Base-by-base conservation (phyloP, 2,888 invertebrate genomes). In the Bruchidius siliquastri region DNA sequence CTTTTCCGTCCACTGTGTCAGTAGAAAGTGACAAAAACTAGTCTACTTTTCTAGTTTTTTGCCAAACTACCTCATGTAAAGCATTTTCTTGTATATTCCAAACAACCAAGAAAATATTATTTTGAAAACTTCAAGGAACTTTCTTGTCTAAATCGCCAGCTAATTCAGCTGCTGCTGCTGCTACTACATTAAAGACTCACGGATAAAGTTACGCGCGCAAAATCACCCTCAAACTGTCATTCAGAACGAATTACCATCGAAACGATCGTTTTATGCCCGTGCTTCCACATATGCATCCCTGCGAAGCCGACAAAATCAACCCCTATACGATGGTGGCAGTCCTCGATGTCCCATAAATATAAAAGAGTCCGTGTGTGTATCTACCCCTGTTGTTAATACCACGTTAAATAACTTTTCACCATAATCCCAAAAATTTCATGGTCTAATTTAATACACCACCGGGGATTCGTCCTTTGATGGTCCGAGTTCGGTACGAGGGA, bases 351-450 rank as follows among this genome's bases (percentile, higher is more conserved):
- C 75, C 76, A 76, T 78, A 79, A 79, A 80, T 80, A 79, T 81
- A 76, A 77, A 79, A 77, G 76, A 75, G 74, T 76, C 67, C 49
- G 49, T 8, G 49, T 18, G 30, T 68, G 68, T 68, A 10, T 22
- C 80, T 77, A 78, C 81, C 81, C 81, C 77, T 74, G 74, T 76
- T 75, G 77, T 81, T 81, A 80, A 79, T 79, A 78, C 76, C 70
- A 74, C 77, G 76, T 76, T 79, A 77, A 76, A 80, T 78, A 79
- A 83, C 82, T 83, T 84, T 83, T 81, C 81, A 81, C 82, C 80
- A 81, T 82, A 83, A 68, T 83, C 83, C 80, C 82, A 76, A 76
- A 82, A 84, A 84, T 82, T 84, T 84, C 83, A 84, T 82, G 84
- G 82, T 80, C 76, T 83, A 83, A 83, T 84, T 83, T 84, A 84